Evolutionary conservation across 2,797 vertebrate species (phyloP).

Genomic region (Alauda arvensis): DNA sequence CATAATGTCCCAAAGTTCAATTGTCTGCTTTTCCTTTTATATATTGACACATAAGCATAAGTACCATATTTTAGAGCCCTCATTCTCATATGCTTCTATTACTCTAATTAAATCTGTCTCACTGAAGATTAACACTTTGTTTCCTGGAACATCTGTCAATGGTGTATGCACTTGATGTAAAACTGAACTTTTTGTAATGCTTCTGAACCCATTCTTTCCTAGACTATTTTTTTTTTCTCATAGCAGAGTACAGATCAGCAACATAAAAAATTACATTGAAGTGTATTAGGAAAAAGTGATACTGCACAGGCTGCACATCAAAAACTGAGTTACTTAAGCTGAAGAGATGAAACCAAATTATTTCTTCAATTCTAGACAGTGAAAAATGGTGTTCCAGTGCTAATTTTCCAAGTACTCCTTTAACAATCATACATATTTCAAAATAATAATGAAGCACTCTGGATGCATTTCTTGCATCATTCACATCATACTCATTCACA

Average conservation of each 20-base stretch:
- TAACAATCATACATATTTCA: background rate
- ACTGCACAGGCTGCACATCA: background rate
- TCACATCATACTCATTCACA: background rate
- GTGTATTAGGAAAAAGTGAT: background rate
- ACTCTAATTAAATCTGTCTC: background rate
- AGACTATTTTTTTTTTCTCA: rapidly evolving
- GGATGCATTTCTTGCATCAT: background rate
- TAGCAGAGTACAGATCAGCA: background rate
- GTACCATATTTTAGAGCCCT: background rate
- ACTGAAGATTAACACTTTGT: background rate
- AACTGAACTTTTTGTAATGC: background rate
- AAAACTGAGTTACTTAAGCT: background rate
- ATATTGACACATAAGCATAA: background rate
- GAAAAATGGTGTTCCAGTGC: background rate
- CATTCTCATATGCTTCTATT: background rate
- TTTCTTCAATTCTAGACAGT: background rate
- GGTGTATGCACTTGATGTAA: background rate
- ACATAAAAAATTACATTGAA: background rate
- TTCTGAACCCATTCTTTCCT: background rate
- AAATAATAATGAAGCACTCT: background rate
- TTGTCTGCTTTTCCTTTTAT: background rate
- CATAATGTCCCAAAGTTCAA: background rate
- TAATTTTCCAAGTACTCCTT: background rate
- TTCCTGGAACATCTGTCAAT: background rate
- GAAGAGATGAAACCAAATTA: background rate